Evolutionary conservation across 2,797 vertebrate genomes (phyloP), one percentile per base, ranked within the genome.

Genomic region (Crenuchus spilurus): DNA sequence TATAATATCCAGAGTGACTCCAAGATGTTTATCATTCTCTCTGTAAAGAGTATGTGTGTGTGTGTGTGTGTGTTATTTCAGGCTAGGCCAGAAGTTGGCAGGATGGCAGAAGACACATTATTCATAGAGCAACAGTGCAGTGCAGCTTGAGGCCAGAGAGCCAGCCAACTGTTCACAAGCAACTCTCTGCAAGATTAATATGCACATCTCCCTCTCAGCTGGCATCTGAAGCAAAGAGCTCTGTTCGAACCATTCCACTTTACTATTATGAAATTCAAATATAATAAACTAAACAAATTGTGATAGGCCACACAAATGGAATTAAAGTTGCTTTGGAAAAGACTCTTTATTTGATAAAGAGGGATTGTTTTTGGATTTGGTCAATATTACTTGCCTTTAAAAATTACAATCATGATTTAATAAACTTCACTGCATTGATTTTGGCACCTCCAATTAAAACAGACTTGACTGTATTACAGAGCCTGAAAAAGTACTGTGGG

Each of bases 151-250:
- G 77, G 75, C 76, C 64, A 68, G 75, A 82, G 71, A 66, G 62
- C 42, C 75, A 77, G 65, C 57, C 65, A 79, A 80, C 37, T 30
- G 73, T 78, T 86, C 69, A 61, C 69, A 81, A 70, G 75, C 72
- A 80, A 84, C 77, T 80, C 71, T 81, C 75, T 6, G 52, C 48
- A 75, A 78, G 80, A 86, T 87, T 80, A 84, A 70, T 80, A 87
- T 82, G 78, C 79, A 74, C 76, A 75, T 70, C 73, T 65, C 72
- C 66, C 24, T 54, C 69, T 73, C 13, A 62, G 51, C 49, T 64
- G 61, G 65, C 57, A 42, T n/a, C 55, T 49, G 26, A 41, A 44
- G 46, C 30, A 62, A 58, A 62, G 9, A 62, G 30, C 48, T 37
- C 30, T 44, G 30, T 52, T 49, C 6, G 14, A 54, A 72, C 41